Conservation (phyloP, 2,113 vertebrate species). For the Platichthys flesus region DNA sequence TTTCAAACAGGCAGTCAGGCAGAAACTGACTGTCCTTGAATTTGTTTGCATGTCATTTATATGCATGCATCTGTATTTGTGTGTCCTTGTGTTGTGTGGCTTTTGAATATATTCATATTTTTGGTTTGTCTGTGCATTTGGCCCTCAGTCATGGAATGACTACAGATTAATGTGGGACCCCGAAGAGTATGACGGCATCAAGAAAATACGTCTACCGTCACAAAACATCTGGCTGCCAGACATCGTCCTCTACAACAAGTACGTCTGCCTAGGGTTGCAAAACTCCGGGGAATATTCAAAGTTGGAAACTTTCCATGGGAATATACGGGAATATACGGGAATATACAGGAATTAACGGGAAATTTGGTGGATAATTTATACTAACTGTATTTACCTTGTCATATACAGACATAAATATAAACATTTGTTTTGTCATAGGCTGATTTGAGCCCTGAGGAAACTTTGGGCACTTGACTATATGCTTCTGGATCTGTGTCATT, state of each 20-base stretch:
- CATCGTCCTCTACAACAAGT: constrained; percentile 88
- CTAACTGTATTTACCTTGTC: no score
- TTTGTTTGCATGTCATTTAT: neutral
- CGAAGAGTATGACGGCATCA: constrained; percentile 83
- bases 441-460: no score
- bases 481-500: no score
- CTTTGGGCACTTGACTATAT: no score
- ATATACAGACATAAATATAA: no score
- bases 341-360: no score
- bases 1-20: no score
- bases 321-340: no score
- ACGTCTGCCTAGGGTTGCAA: neutral
- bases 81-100: neutral
- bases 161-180: constrained; percentile 86
- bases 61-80: neutral
- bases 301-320: no score
- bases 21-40: neutral
- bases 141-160: constrained; percentile 82
- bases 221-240: constrained; percentile 87
- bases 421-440: no score
- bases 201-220: constrained; percentile 83
- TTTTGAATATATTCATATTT: constrained; percentile 4
- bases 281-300: no score
- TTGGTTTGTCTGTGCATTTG: neutral
- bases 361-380: no score